Base-by-base conservation (phyloP, 2,888 invertebrate species). In the Nysson spinosus region DNA sequence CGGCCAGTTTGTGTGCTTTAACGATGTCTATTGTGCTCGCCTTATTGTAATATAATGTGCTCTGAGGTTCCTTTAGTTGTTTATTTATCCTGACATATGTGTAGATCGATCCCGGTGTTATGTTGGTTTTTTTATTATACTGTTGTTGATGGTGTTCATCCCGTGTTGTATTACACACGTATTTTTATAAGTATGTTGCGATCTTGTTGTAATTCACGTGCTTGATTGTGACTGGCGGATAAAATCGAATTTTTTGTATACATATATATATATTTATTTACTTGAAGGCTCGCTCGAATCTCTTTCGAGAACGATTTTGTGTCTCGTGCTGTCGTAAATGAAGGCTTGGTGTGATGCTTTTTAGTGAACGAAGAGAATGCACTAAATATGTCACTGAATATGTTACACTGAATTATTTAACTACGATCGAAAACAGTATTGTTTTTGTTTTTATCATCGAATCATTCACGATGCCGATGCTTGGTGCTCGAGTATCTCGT, bases 191-290 rank as follows among this genome's bases (percentile, higher is more conserved):
- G n/a, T n/a, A n/a, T n/a, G 49, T 56, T 19, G 20, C 50, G 39
- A 35, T 54, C 46, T 55, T 30, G 40, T 44, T 49, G 55, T 52
- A 42, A n/a, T n/a, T 37, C 39, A 9, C 46, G 39, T 54, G 66
- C 47, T 42, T 34, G 40, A 32, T 61, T 43, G 54, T 54, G 63
- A 69, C 62, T 62, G 28, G 52, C 46, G 56, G 39, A 44, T 56
- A 43, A 40, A 51, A 51, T 51, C 40, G 60, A 20, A 51, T 19
- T 35, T 17, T 32, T 49, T 47, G 40, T n/a, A n/a, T n/a, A n/a
- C n/a, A n/a, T n/a, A n/a, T n/a, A n/a, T n/a, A n/a, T n/a, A n/a
- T n/a, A 16, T 44, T 60, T 35, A 40, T 9, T 44, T 43, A 11
- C 6, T 22, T 46, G 12, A 37, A 42, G 37, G 30, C 40, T 30